Evolutionary conservation across 2,797 vertebrate genomes (phyloP), one percentile per base, ranked within the genome.

Genomic region (Muscicapa striata): DNA sequence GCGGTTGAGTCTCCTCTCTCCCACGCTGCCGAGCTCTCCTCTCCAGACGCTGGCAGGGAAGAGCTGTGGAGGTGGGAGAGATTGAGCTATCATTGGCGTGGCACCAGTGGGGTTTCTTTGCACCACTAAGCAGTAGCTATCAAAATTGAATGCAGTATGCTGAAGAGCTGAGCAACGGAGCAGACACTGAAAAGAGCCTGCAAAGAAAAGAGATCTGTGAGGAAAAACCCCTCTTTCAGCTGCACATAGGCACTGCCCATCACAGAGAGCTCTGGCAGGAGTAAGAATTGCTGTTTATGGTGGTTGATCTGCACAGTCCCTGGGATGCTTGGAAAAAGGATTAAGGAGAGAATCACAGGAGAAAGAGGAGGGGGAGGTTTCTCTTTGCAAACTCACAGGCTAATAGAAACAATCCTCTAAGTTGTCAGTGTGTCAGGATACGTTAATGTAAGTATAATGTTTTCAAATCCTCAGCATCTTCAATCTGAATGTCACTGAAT

Each of bases 31-130:
- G 86, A 88, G 73, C 58, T 83, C 18, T 38, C 59, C 58, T 85
- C 61, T 91, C 73, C 85, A 63, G 76, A 63, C 20, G 1, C 89
- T 48, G 81, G 51, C 43, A 63, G 68, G 64, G 63, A 93, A 94
- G 84, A 91, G 82, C 84, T 94, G 94, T 92, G 91, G 94, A 91
- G 95, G 91, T 96, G 94, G 91, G 81, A 92, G 80, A 78, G 94
- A 91, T 61, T 41, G 92, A 95, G 96, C 92, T 94, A 36, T 94
- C 92, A 51, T 84, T 90, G 88, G 80, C 4, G 5, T 94, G 84
- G 81, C 81, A 84, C 67, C 78, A 8, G 77, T 21, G 84, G 75
- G 94, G 83, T 46, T 94, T 76, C 92, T 95, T 81, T 92, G 92
- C 90, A 64, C 92, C 69, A 23, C 5, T 16, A 57, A 91, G 88